Conservation (phyloP, 2,113 vertebrate genomes). For the Toxotes chatareus region DNA sequence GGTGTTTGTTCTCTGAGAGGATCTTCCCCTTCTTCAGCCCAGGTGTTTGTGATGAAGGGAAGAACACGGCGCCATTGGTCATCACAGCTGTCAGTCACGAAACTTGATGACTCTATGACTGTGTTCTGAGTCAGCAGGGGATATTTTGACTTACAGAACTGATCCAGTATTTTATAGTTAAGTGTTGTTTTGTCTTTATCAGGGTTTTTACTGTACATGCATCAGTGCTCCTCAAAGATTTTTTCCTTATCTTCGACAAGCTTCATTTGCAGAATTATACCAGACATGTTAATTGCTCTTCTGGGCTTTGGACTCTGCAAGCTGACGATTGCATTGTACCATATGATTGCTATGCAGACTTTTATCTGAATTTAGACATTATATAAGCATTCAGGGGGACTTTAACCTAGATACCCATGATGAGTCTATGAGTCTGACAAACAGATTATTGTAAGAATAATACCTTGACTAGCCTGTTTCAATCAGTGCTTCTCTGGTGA, state of each 20-base stretch:
- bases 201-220: background rate
- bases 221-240: background rate
- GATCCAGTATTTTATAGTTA: background rate
- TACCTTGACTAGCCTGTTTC: background rate
- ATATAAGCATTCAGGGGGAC: background rate
- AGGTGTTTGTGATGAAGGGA: slow-evolving; percentile 63
- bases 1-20: slow-evolving; percentile 66
- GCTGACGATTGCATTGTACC: too few species aligned
- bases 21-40: slow-evolving; percentile 78
- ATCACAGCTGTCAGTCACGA: slow-evolving; percentile 45
- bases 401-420: too few species aligned
- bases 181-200: background rate
- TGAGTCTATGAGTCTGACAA: too few species aligned
- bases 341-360: too few species aligned
- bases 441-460: background rate
- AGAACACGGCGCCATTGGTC: slow-evolving; percentile 53
- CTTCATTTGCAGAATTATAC: too few species aligned
- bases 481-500: background rate
- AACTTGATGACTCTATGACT: background rate
- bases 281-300: too few species aligned
- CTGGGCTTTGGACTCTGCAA: too few species aligned
- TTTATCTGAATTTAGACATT: too few species aligned
- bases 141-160: background rate
- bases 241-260: background rate
- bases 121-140: background rate